Evolutionary conservation across 2,113 vertebrate genomes (phyloP).

Genomic region (Meles meles): DNA sequence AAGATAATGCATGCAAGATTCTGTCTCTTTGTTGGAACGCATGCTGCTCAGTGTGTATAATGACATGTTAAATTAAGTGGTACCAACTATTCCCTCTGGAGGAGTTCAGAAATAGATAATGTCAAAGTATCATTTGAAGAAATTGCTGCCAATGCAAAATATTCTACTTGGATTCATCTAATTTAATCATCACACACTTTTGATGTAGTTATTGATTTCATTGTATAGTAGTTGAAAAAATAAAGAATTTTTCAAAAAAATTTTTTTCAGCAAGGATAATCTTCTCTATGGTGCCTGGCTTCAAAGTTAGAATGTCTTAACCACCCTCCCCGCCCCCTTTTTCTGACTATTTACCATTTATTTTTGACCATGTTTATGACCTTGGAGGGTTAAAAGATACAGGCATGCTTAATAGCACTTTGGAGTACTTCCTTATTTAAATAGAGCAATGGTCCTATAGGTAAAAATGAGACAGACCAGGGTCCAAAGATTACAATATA

Average conservation of each 20-base stretch:
- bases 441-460: neutral
- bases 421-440: neutral
- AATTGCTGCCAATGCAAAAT: neutral
- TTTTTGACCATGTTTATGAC: neutral
- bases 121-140: neutral
- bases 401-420: neutral
- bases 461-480: neutral
- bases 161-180: neutral
- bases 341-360: neutral
- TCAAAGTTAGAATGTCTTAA: neutral
- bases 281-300: neutral
- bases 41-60: neutral
- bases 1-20: neutral
- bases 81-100: neutral
- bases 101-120: neutral
- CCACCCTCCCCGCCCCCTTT: fast-evolving
- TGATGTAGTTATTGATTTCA: neutral
- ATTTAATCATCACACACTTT: neutral
- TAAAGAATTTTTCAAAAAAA: neutral
- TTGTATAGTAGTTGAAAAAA: neutral
- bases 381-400: neutral
- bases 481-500: neutral
- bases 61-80: neutral
- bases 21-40: neutral
- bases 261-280: neutral